Conservation (phyloP, 2,113 vertebrate genomes). For the Acinonyx jubatus region DNA sequence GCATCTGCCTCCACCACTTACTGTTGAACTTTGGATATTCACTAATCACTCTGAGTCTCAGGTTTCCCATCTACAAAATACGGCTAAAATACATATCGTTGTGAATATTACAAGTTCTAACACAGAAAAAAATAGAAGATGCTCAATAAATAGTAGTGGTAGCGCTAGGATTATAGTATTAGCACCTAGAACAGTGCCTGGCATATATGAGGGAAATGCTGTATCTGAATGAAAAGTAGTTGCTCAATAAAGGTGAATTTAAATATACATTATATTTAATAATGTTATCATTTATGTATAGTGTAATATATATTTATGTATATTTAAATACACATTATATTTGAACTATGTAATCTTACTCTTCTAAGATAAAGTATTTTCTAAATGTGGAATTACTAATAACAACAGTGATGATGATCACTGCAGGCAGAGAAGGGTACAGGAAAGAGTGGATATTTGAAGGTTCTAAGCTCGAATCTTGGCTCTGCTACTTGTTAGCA, state of each 20-base stretch:
- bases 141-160: neutral
- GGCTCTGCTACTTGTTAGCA: neutral
- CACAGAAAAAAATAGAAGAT: neutral
- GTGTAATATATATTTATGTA: too few relatives aligned
- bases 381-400: neutral
- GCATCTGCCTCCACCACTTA: neutral
- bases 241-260: slow-evolving; percentile 12
- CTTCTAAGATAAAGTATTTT: neutral
- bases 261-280: too few relatives aligned
- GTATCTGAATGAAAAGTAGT: neutral
- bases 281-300: too few relatives aligned
- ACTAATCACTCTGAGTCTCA: neutral
- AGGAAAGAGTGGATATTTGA: neutral
- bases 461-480: neutral
- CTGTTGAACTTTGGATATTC: neutral
- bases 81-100: neutral
- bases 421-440: neutral
- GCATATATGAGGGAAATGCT: neutral
- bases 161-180: neutral
- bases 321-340: neutral
- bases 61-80: slow-evolving; percentile 33
- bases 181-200: neutral
- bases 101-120: neutral
- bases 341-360: neutral
- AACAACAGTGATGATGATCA: neutral